Evolutionary conservation across 2,888 invertebrate genomes (phyloP).

Genomic region (Sialis lutaria): DNA sequence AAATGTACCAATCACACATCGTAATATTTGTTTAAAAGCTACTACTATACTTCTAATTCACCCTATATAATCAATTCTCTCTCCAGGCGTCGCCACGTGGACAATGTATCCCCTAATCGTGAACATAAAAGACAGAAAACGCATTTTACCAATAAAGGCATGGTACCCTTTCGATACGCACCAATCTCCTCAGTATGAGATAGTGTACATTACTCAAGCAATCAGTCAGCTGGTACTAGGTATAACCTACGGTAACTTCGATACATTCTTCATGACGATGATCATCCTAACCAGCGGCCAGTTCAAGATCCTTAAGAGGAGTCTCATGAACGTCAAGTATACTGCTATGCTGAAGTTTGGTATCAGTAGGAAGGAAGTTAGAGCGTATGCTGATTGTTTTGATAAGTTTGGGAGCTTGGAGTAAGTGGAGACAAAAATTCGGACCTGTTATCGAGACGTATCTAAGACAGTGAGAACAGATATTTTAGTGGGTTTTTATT

Average conservation of each 20-base stretch:
- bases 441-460: neutral
- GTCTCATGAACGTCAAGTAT: slow-evolving; percentile 8
- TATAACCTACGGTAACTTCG: slow-evolving; percentile 9
- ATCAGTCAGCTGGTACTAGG: slow-evolving; percentile 8
- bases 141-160: slow-evolving; percentile 6
- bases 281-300: neutral
- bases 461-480: too few species aligned
- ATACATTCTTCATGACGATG: slow-evolving; percentile 9
- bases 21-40: too few species aligned
- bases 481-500: too few species aligned
- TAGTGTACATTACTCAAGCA: slow-evolving; percentile 8
- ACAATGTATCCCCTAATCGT: neutral
- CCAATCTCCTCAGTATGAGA: slow-evolving; percentile 4
- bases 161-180: slow-evolving; percentile 9
- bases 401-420: neutral
- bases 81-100: neutral
- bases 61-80: too few species aligned
- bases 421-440: neutral
- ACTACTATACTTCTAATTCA: too few species aligned
- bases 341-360: slow-evolving; percentile 7
- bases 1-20: too few species aligned
- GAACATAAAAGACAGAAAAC: neutral
- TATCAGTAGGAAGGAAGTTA: slow-evolving; percentile 4
- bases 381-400: neutral
- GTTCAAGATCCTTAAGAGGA: slow-evolving; percentile 4